Conservation (phyloP, 2,113 vertebrate species). For the Podilymbus podiceps region DNA sequence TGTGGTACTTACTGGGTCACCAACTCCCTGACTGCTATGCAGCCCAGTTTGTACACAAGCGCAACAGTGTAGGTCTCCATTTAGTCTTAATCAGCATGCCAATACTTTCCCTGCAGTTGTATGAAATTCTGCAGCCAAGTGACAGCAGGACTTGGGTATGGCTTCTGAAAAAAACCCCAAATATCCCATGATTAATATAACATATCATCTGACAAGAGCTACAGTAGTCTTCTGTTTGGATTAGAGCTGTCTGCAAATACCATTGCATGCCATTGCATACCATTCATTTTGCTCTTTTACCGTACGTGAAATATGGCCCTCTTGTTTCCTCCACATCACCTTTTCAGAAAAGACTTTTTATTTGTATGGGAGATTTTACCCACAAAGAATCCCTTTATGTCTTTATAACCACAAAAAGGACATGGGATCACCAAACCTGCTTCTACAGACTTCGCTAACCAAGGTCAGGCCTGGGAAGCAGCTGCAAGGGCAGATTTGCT, state of each 20-base stretch:
- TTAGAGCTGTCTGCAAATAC: neutral
- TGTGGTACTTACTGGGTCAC: neutral
- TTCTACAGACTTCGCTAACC: neutral
- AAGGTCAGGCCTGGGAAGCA: neutral
- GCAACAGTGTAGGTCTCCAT: neutral
- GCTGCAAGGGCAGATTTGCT: neutral
- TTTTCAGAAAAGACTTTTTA: neutral
- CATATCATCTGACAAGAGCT: neutral
- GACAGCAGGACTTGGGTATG: neutral
- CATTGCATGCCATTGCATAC: neutral
- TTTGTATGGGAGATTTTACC: neutral
- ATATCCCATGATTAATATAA: neutral
- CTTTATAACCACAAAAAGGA: neutral
- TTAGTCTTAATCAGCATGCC: neutral
- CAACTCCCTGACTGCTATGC: neutral
- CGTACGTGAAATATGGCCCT: neutral
- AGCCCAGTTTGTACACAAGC: neutral
- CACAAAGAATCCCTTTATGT: neutral
- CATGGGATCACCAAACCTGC: neutral
- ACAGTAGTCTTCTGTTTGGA: neutral
- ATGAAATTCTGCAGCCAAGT: neutral
- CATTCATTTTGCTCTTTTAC: neutral
- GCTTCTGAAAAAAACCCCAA: neutral
- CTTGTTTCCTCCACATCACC: neutral
- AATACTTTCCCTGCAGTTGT: accelerated